Evolutionary conservation across 1,140 invertebrate species (phyloP).

Genomic region (Sesamia nonagrioides): DNA sequence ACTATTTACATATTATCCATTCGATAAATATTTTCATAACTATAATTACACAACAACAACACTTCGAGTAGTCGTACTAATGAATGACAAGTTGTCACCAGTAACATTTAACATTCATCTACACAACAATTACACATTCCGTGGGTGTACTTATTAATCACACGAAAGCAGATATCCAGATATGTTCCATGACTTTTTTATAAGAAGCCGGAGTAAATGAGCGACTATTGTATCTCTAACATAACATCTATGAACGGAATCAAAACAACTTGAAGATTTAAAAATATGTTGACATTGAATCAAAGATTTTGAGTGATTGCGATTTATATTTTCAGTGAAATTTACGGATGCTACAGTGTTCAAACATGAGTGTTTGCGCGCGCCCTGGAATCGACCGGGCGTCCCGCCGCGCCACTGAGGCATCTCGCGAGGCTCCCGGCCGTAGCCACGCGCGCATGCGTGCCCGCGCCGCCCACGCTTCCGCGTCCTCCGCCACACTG

Average conservation of each 20-base stretch:
- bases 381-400: slow-evolving; percentile 81
- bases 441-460: slow-evolving; percentile 77
- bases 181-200: slow-evolving; percentile 54
- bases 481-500: slow-evolving; percentile 50
- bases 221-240: slow-evolving; percentile 4
- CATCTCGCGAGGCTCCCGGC: slow-evolving; percentile 72
- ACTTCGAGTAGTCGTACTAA: slow-evolving; percentile 12
- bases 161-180: slow-evolving; percentile 55
- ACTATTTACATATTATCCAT: slow-evolving; percentile 39
- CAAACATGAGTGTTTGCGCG: slow-evolving; percentile 65
- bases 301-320: slow-evolving; percentile 20
- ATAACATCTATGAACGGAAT: slow-evolving; percentile 5
- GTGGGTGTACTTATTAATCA: slow-evolving; percentile 53
- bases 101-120: slow-evolving; percentile 24
- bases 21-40: slow-evolving; percentile 31
- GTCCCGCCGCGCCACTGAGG: slow-evolving; percentile 83
- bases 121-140: slow-evolving; percentile 37
- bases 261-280: neutral
- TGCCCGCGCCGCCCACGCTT: slow-evolving; percentile 66
- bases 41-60: slow-evolving; percentile 38
- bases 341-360: slow-evolving; percentile 67
- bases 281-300: neutral
- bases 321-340: slow-evolving; percentile 51
- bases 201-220: slow-evolving; percentile 38
- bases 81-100: slow-evolving; percentile 14